Evolutionary conservation across 1,140 invertebrate genomes (phyloP).

Genomic region (Drosophila arawakana): DNA sequence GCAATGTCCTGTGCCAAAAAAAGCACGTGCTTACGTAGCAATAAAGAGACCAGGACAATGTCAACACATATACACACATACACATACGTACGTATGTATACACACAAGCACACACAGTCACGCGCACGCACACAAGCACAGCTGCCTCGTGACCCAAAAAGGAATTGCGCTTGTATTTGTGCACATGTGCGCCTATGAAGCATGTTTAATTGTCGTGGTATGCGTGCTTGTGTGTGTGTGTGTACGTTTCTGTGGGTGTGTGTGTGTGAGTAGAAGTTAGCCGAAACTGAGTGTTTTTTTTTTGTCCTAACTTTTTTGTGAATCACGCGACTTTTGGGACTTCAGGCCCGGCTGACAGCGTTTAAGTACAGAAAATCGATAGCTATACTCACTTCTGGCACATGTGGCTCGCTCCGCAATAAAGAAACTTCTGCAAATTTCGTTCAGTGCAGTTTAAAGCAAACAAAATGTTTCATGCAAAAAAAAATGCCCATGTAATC

Average conservation of each 20-base stretch:
- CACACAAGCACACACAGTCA: no score
- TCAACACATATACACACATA: conserved; percentile 50
- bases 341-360: conserved; percentile 38
- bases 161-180: conserved; percentile 23
- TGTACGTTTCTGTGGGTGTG: conserved; percentile 5
- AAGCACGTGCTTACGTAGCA: conserved; percentile 71
- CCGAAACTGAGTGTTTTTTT: conserved; percentile 55
- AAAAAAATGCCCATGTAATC: conserved; percentile 24
- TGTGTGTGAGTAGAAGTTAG: conserved; percentile 9
- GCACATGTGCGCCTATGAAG: conserved; percentile 3
- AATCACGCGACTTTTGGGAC: conserved; percentile 74
- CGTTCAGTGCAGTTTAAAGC: conserved; percentile 22
- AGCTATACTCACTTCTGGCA: conserved; percentile 68
- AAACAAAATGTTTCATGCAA: conserved; percentile 23
- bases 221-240: not conserved
- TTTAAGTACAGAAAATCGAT: conserved; percentile 68
- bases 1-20: conserved; percentile 60
- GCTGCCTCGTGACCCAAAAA: conserved; percentile 79
- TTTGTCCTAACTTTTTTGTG: conserved; percentile 35
- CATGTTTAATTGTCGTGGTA: not conserved
- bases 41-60: conserved; percentile 78
- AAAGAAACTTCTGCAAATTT: conserved; percentile 13
- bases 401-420: conserved; percentile 31
- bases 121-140: conserved; percentile 30
- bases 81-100: no score